Evolutionary conservation across 2,797 vertebrate species (phyloP), one percentile per base, ranked within the genome.

Genomic region (Garrulus glandarius): DNA sequence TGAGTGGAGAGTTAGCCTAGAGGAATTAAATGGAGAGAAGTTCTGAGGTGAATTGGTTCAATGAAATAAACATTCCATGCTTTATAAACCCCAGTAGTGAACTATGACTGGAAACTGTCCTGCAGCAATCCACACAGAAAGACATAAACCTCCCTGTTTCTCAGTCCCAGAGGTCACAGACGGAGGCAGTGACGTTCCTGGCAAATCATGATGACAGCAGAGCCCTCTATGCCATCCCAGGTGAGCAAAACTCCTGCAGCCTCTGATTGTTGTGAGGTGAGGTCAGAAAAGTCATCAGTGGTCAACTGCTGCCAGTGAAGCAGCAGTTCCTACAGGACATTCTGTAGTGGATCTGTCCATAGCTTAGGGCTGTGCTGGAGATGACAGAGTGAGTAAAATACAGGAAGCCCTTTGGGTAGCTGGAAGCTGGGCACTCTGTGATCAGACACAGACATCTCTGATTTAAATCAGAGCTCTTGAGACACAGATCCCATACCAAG

Each of bases 141-240:
- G 43, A 36, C 21, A 12, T 36, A 71, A 61, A 84, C 16, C 41
- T 43, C 9, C 46, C 53, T 95, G 46, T 96, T 89, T 77, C 59
- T 89, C 97, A 99, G 99, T 99, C 99, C 80, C 99, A 99, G 98
- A 98, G 99, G 79, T 99, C 99, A n/a, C 99, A 99, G 98, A 99
- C 99, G 0, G 99, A 99, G 97, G 99, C 99, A 2, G 99, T 99
- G 97, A 99, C 99, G 9, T 99, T 99, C 96, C 97, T 99, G 97
- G 99, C 99, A 44, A 99, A 99, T 95, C 99, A 99, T 2, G 99
- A 99, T 27, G 99, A 99, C 98, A 99, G 99, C 98, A 98, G 99
- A 97, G 99, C 99, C 27, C 98, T 99, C 87, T 99, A 99, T 69
- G 99, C 99, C 76, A 99, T 99, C 96, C 99, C 99, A 98, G 99